phyloP scores from a whole-genome alignment of 1,140 invertebrate genomes.

The Orchestia grillus region DNA sequence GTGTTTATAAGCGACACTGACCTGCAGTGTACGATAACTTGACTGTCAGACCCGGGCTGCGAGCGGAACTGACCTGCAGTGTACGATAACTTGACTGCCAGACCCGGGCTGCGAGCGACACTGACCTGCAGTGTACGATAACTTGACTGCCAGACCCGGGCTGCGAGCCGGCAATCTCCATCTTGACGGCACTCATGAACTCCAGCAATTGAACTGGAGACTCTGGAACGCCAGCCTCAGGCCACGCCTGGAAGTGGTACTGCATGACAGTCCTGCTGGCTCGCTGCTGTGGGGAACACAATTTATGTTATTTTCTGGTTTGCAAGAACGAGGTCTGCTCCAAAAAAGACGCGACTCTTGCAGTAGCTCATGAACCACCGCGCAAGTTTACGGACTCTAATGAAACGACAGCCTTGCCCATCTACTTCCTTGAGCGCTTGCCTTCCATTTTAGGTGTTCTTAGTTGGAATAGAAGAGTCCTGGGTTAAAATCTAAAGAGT shows the following conservation, averaged over 20 bases:
- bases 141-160: neutral
- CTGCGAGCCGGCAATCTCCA: neutral
- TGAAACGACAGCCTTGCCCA: too few species aligned
- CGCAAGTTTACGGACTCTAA: too few species aligned
- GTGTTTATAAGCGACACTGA: neutral
- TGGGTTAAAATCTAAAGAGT: too few species aligned
- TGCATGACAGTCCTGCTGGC: neutral
- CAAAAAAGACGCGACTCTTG: too few species aligned
- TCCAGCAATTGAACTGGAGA: neutral
- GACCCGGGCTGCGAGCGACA: neutral
- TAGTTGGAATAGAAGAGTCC: too few species aligned
- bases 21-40: constrained; percentile 4
- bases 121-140: constrained; percentile 15
- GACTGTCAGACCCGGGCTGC: neutral
- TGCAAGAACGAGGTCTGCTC: too few species aligned
- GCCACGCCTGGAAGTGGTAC: constrained; percentile 4
- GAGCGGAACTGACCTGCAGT: constrained; percentile 1
- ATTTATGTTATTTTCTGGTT: too few species aligned
- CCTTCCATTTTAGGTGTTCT: too few species aligned
- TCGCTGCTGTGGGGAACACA: neutral
- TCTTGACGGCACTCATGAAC: constrained; percentile 3
- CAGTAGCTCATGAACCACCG: too few species aligned
- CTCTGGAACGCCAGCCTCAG: neutral
- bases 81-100: neutral
- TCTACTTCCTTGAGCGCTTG: too few species aligned